phyloP scores from a whole-genome alignment of 2,888 invertebrate species.

The Lasioglossum leucozonium region DNA sequence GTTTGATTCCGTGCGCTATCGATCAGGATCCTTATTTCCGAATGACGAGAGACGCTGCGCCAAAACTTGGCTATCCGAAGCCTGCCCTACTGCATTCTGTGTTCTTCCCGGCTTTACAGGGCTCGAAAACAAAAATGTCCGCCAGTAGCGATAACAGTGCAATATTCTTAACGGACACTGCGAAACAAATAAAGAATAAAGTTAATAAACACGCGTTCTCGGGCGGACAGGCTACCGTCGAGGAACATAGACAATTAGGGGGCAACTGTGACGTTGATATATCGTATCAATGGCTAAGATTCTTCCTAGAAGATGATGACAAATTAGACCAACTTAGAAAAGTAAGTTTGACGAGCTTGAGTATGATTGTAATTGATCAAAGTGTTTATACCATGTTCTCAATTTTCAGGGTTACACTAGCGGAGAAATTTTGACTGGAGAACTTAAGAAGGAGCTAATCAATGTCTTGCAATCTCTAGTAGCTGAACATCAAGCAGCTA shows the following conservation, averaged over 20 bases:
- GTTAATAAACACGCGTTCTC: constrained; percentile 99
- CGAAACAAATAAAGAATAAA: constrained; percentile 98
- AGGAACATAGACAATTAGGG: constrained; percentile 95
- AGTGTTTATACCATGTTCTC: background rate
- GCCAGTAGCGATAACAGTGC: constrained; percentile 97
- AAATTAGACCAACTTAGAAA: constrained; percentile 90
- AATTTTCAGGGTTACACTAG: constrained; percentile 90
- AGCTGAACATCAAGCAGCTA: constrained; percentile 91
- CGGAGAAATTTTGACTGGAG: constrained; percentile 96
- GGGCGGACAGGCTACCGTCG: constrained; percentile 96
- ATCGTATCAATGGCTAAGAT: constrained; percentile 96
- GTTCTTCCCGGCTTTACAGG: constrained; percentile 97
- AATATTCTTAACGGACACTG: constrained; percentile 97
- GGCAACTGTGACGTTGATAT: constrained; percentile 99
- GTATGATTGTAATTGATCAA: background rate
- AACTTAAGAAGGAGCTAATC: constrained; percentile 96
- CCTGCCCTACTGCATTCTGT: constrained; percentile 94
- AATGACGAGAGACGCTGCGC: constrained; percentile 99
- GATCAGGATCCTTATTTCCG: constrained; percentile 99
- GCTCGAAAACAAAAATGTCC: constrained; percentile 99
- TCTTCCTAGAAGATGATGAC: constrained; percentile 97
- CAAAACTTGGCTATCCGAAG: constrained; percentile 93
- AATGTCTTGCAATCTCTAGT: constrained; percentile 92
- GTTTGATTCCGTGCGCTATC: constrained; percentile 98
- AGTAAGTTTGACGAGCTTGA: constrained; percentile 81